Base-by-base conservation (phyloP, 2,113 vertebrate species). In the Syngnathus typhle region DNA sequence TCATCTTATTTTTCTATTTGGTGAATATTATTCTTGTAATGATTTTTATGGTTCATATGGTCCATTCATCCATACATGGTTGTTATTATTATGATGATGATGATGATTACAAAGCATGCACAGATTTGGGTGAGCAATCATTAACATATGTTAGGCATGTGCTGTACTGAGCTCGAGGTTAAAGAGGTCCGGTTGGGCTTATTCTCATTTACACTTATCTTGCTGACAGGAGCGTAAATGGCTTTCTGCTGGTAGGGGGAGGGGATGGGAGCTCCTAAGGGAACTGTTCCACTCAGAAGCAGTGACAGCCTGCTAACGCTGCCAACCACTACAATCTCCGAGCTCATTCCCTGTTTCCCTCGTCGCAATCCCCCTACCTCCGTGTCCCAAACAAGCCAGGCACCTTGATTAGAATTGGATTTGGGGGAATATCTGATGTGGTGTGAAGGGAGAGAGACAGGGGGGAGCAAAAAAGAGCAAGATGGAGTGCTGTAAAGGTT, bases 341-440 rank as follows among this genome's bases (percentile, higher is more conserved):
- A 75, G 46, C 73, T 13, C 64, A 23, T 6, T 47, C 16, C 52
- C 59, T 39, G 43, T 62, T 72, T 60, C 23, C 77, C 49, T 21
- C 10, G 47, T 8, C 49, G 23, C 18, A 19, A 37, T 19, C 61
- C 16, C n/a, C n/a, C 41, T 8, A 18, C 61, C 21, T 11, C n/a
- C 21, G 6, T n/a, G 19, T 41, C 21, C 61, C 38, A 6, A 54
- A 58, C 55, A 60, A 49, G 52, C 90, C 89, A 88, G 87, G 89
- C 87, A 88, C 88, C 76, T 76, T 91, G 87, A 88, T 90, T 83
- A 82, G 91, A 91, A 93, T 91, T 91, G 85, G 88, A 90, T 93
- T 93, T 92, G 89, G 72, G 79, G 84, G 80, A 3, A 78, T 75
- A 72, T 76, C 73, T 75, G 27, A 32, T 32, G 75, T 82, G 67